Evolutionary conservation across 2,113 vertebrate genomes (phyloP).

Genomic region (human (Homo sapiens)): GRCh38 chr2:224721501-224722000

Average conservation of each 20-base stretch:
- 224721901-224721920: too few relatives aligned
- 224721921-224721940: too few relatives aligned
- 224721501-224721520: too few relatives aligned
- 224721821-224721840: background rate
- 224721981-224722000: too few relatives aligned
- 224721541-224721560: too few relatives aligned
- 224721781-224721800: background rate
- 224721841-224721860: background rate
- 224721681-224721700: background rate
- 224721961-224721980: too few relatives aligned
- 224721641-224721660: background rate
- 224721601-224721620: too few relatives aligned
- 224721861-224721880: background rate
- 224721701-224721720: background rate
- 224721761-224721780: background rate
- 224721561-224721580: fast-evolving
- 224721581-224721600: too few relatives aligned
- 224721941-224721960: too few relatives aligned
- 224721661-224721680: background rate
- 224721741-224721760: background rate
- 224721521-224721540: too few relatives aligned
- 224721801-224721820: background rate
- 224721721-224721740: background rate
- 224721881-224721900: background rate
- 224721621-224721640: background rate